phyloP scores from a whole-genome alignment of 2,888 invertebrate genomes.

The Plutella xylostella region DNA sequence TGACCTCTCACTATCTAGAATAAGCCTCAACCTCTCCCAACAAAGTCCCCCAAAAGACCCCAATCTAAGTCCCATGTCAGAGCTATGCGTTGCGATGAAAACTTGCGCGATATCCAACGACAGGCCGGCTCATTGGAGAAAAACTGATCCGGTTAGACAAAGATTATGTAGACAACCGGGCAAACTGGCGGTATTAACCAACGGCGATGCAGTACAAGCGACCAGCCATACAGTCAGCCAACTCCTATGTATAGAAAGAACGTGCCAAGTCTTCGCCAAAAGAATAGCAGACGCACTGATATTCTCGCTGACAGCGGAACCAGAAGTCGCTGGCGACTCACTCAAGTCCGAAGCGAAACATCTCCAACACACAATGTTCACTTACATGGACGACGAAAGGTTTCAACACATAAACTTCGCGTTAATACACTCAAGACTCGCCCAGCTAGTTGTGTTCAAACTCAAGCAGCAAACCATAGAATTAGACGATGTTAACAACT shows the following conservation, averaged over 20 bases:
- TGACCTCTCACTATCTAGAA: conserved; percentile 41
- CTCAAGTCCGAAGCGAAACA: conserved; percentile 77
- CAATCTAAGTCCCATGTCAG: conserved; percentile 66
- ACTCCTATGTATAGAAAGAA: conserved; percentile 51
- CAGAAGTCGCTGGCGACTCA: conserved; percentile 66
- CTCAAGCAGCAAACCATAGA: conserved; percentile 57
- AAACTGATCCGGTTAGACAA: conserved; percentile 45
- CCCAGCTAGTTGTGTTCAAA: conserved; percentile 72
- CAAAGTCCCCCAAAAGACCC: conserved; percentile 28
- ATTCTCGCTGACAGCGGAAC: conserved; percentile 66
- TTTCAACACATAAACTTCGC: conserved; percentile 74
- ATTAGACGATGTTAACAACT: conserved; percentile 46
- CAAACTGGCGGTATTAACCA: conserved; percentile 23
- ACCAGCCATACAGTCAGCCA: conserved; percentile 52
- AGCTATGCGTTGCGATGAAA: conserved; percentile 70
- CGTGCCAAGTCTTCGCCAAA: conserved; percentile 75
- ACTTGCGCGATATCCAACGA: conserved; percentile 63
- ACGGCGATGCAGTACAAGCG: conserved; percentile 34
- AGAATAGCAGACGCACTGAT: conserved; percentile 74
- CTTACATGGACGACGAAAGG: conserved; percentile 76
- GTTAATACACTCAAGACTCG: conserved; percentile 74
- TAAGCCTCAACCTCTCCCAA: conserved; percentile 34
- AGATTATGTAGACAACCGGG: conserved; percentile 42
- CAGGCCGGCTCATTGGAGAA: conserved; percentile 37
- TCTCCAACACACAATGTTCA: conserved; percentile 74